Conservation (phyloP, 2,113 vertebrate species). For the Heptranchias perlo region DNA sequence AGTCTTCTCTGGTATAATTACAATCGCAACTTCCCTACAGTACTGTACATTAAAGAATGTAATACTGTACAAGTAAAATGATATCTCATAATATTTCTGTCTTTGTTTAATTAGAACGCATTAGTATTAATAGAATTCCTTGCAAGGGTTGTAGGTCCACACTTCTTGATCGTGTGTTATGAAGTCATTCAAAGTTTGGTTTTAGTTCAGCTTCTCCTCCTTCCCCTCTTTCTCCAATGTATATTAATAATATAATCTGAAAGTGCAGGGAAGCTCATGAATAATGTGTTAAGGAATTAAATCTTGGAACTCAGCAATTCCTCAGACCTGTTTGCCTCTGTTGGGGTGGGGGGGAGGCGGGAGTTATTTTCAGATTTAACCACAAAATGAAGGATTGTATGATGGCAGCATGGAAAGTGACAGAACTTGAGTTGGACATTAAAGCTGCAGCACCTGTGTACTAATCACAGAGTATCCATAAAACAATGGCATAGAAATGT, state of each 20-base stretch:
- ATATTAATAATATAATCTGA: background rate
- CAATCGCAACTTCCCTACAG: background rate
- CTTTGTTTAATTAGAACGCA: background rate
- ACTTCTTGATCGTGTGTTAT: background rate
- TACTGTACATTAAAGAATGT: background rate
- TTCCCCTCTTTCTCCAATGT: background rate
- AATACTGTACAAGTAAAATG: background rate
- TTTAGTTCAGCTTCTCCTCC: background rate
- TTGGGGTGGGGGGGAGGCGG: no score
- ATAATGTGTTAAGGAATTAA: background rate
- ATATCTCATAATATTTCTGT: background rate
- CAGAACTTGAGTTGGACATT: background rate
- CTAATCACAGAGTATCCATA: background rate
- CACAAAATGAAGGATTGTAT: background rate
- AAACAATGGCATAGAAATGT: background rate
- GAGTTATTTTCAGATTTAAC: background rate
- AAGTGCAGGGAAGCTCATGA: background rate
- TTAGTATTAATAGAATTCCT: slow-evolving; percentile 9
- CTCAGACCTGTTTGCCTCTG: background rate
- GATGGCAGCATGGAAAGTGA: background rate
- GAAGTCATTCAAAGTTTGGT: background rate
- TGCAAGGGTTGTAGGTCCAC: background rate
- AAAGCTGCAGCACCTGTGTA: background rate
- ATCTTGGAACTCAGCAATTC: background rate
- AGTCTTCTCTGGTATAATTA: slow-evolving; percentile 1